phyloP scores from a whole-genome alignment of 1,140 invertebrate genomes.

The Trinorchestia longiramus region DNA sequence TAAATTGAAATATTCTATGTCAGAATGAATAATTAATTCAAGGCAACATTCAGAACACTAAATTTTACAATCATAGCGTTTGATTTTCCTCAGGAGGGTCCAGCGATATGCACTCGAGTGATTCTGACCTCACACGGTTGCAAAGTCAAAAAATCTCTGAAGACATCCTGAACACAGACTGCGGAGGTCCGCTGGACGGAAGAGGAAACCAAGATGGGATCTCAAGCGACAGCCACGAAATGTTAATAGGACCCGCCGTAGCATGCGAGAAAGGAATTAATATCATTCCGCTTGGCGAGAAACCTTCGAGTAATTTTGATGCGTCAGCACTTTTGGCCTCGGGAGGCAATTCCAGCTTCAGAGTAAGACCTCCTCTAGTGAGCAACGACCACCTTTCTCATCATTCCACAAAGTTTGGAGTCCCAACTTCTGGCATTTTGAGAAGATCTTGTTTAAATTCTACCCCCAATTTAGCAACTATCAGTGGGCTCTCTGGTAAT shows the following conservation, averaged over 20 bases:
- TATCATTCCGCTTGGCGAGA: conserved; percentile 26
- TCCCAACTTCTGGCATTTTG: conserved; percentile 52
- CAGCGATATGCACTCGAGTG: not conserved
- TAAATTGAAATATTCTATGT: not conserved
- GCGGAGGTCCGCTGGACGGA: not conserved
- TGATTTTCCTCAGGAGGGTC: not conserved
- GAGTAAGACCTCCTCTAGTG: not conserved
- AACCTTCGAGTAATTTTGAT: conserved; percentile 16
- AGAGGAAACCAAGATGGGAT: conserved; percentile 23
- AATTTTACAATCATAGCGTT: not conserved
- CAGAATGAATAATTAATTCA: not conserved
- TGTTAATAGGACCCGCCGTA: conserved; percentile 4
- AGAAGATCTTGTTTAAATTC: conserved; percentile 41
- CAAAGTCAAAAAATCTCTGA: not conserved
- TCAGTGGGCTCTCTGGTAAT: conserved; percentile 14
- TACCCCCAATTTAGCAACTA: conserved; percentile 42
- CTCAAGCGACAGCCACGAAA: conserved; percentile 44
- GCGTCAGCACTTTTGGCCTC: conserved; percentile 33
- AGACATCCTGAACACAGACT: not conserved
- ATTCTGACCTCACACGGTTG: not conserved
- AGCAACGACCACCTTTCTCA: not conserved
- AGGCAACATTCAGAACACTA: not conserved
- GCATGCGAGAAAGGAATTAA: conserved; percentile 41
- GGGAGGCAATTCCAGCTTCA: conserved; percentile 24
- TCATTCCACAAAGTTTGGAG: conserved; percentile 25